Percentiles rank a stretch among this genome's conserved stretches.
Conservation (phyloP, 2,888 invertebrate genomes). For the Bombyx huttoni region DNA sequence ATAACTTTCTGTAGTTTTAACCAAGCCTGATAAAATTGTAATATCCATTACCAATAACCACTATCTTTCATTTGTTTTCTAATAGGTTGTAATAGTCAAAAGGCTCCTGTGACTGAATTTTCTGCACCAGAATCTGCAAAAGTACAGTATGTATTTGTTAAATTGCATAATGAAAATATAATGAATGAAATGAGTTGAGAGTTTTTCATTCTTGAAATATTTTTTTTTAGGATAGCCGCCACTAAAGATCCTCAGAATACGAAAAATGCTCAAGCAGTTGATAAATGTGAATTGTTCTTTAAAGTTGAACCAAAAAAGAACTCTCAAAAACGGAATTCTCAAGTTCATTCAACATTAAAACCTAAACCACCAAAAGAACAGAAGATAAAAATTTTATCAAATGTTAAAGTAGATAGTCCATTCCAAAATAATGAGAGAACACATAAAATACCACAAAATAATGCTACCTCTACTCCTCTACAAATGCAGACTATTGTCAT, state of each 20-base stretch:
- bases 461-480: constrained; percentile 41
- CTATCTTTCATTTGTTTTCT: constrained; percentile 5
- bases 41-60: not conserved
- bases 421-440: constrained; percentile 16
- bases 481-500: constrained; percentile 49
- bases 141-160: constrained; percentile 32
- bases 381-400: constrained; percentile 54
- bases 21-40: not conserved
- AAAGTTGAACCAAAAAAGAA: constrained; percentile 4
- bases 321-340: constrained; percentile 1
- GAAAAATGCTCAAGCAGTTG: not conserved
- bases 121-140: constrained; percentile 38
- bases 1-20: not conserved
- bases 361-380: constrained; percentile 27
- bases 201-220: not conserved
- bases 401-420: constrained; percentile 46
- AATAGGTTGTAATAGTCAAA: constrained; percentile 22
- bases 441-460: constrained; percentile 21
- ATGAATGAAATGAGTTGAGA: too few species aligned
- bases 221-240: not conserved
- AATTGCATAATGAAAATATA: not conserved
- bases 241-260: not conserved
- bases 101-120: constrained; percentile 39
- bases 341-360: constrained; percentile 11
- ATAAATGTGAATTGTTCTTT: not conserved